A percentile compares a stretch with the other conserved stretches of the same genome.
Conservation (phyloP, 2,888 invertebrate genomes). For the Rhyacophila evoluta region DNA sequence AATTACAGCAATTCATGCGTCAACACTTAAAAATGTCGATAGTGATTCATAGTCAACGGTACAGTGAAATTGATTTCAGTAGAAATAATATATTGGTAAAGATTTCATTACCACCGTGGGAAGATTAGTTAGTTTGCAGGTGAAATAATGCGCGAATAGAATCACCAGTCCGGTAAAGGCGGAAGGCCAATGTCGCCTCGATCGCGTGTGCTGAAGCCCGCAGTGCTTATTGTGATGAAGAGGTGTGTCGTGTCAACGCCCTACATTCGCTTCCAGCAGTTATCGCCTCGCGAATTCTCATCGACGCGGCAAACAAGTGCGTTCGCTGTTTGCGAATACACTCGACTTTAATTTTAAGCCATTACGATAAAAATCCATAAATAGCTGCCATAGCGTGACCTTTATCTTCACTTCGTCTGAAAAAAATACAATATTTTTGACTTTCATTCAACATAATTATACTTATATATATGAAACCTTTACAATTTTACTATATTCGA, state of each 20-base stretch:
- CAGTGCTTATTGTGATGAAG: neutral
- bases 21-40: neutral
- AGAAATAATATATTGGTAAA: neutral
- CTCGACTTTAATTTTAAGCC: neutral
- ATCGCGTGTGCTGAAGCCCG: conserved; percentile 8
- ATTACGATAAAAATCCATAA: neutral
- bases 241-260: conserved; percentile 28
- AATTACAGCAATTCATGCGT: no score
- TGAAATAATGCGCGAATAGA: neutral
- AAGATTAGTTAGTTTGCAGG: neutral
- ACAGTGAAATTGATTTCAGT: neutral
- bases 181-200: conserved; percentile 36
- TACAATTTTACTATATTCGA: no score
- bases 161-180: neutral
- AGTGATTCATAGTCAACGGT: neutral
- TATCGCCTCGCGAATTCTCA: neutral
- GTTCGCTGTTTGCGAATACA: neutral
- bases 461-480: no score
- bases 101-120: neutral
- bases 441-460: no score
- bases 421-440: no score
- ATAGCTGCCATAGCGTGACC: no score
- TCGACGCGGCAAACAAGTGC: conserved; percentile 5
- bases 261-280: conserved; percentile 22
- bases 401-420: no score